Evolutionary conservation across 2,113 vertebrate genomes (phyloP).

Genomic region (Sebastes schlegelii): DNA sequence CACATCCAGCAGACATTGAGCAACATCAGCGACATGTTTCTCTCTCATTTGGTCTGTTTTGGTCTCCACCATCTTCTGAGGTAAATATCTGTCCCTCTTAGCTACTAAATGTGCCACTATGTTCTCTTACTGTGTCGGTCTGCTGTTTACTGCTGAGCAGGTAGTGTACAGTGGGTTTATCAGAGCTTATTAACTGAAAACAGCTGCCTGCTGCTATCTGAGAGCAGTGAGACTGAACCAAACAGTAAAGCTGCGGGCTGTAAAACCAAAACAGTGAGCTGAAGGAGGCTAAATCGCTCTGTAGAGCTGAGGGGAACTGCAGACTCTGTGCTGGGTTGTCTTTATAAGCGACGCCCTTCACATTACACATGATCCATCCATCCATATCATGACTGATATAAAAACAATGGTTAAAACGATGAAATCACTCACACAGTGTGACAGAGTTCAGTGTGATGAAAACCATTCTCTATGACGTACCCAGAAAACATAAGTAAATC

Average conservation of each 20-base stretch:
- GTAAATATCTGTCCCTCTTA: not conserved
- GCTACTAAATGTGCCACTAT: not conserved
- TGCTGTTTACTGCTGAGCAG: not conserved
- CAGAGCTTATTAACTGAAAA: not conserved
- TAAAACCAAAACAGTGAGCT: not conserved
- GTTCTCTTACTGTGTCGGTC: not conserved
- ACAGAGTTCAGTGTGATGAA: not conserved
- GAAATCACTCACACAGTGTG: not conserved
- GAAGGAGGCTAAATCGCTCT: not conserved
- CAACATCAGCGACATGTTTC: not conserved
- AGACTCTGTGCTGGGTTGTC: not conserved
- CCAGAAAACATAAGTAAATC: not conserved
- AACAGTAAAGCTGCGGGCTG: not conserved
- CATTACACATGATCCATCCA: not conserved
- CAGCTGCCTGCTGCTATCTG: not conserved
- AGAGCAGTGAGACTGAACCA: not conserved
- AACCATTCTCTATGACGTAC: not conserved
- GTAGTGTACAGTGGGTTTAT: no score
- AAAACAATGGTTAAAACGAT: no score
- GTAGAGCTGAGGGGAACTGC: no score
- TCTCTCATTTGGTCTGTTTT: not conserved
- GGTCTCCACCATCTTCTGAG: no score
- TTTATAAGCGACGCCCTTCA: not conserved
- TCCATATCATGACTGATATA: not conserved
- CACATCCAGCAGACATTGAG: constrained; percentile 1